Conservation (phyloP, 2,797 vertebrate genomes). For the Pseudopleuronectes americanus region DNA sequence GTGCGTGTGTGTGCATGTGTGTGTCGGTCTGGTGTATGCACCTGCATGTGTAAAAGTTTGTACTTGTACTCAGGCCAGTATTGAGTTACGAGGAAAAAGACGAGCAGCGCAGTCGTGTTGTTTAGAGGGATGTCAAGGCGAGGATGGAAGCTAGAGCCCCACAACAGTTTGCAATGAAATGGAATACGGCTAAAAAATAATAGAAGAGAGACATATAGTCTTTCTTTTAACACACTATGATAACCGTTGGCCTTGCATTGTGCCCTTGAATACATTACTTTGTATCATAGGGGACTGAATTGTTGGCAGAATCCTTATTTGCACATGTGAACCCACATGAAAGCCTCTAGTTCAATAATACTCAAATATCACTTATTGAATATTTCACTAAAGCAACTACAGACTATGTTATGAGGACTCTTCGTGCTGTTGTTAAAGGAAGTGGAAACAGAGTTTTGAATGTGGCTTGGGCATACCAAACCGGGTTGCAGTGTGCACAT, state of each 20-base stretch:
- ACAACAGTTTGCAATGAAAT: constrained; percentile 48
- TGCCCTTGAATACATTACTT: constrained; percentile 29
- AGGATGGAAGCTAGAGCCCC: constrained; percentile 63
- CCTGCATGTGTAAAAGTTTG: constrained; percentile 54
- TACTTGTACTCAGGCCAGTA: constrained; percentile 21
- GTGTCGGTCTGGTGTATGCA: background rate
- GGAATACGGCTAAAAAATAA: constrained; percentile 45
- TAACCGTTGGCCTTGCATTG: constrained; percentile 26
- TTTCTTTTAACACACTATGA: constrained; percentile 46
- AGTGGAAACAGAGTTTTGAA: constrained; percentile 65
- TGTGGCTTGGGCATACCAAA: background rate
- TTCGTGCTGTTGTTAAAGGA: constrained; percentile 42
- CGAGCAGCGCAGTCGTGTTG: constrained; percentile 38
- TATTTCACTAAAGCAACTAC: constrained; percentile 47
- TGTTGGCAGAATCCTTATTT: constrained; percentile 47
- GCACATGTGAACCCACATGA: constrained; percentile 53
- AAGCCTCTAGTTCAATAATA: constrained; percentile 37
- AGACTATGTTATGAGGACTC: constrained; percentile 57
- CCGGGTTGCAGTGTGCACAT: constrained; percentile 18
- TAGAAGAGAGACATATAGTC: constrained; percentile 37
- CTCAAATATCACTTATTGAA: constrained; percentile 58
- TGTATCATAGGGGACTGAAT: constrained; percentile 35
- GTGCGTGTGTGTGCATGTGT: background rate
- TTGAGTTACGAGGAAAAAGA: constrained; percentile 54
- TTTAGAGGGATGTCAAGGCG: constrained; percentile 68